Evolutionary conservation across 2,113 vertebrate genomes (phyloP).

Genomic region (Nibea coibor): DNA sequence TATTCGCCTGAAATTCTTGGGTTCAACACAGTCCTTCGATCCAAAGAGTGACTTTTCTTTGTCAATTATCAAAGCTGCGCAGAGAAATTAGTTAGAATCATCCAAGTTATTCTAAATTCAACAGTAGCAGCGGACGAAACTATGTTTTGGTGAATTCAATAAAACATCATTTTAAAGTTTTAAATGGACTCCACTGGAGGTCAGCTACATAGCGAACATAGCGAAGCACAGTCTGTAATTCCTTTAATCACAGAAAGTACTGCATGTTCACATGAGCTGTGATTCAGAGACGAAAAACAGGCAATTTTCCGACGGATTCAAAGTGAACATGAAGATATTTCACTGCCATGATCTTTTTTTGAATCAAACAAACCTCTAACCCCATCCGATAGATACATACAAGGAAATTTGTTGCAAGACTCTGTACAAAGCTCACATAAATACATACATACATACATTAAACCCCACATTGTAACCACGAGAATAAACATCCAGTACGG

Average conservation of each 20-base stretch:
- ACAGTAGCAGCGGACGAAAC: not conserved
- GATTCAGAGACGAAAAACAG: not conserved
- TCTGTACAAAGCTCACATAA: no score
- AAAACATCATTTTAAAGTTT: not conserved
- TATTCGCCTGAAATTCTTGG: not conserved
- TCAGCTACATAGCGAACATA: no score
- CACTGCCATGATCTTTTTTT: no score
- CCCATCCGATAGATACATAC: no score
- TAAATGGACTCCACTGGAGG: not conserved
- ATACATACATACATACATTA: no score
- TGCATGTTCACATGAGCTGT: not conserved
- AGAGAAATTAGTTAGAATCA: not conserved
- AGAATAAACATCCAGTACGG: no score
- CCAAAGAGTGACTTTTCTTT: not conserved
- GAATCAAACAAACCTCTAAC: not conserved
- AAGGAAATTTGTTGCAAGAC: no score
- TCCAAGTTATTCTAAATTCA: not conserved
- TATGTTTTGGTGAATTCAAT: constrained; percentile 1
- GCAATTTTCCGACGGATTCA: not conserved
- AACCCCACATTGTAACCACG: no score
- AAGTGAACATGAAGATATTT: not conserved
- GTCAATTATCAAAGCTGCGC: not conserved
- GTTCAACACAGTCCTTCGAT: not conserved
- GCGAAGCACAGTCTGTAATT: not conserved
- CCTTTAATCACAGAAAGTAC: not conserved